Evolutionary conservation across 1,140 invertebrate species (phyloP).

Genomic region (Hesperophylax magnus): DNA sequence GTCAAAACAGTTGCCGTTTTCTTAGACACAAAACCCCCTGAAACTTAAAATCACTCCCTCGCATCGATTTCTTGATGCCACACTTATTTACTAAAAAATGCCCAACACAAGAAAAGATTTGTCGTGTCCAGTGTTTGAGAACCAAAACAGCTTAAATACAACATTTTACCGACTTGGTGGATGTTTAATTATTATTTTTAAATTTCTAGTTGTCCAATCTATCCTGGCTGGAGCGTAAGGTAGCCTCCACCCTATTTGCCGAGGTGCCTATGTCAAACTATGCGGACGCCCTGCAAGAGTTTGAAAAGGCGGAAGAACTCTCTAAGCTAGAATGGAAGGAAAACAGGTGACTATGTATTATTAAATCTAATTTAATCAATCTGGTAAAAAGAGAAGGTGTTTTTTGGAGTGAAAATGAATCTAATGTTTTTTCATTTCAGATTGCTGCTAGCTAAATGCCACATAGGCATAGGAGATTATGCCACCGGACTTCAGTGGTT

Average conservation of each 20-base stretch:
- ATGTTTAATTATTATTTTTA: background rate
- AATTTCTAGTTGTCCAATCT: conserved; percentile 62
- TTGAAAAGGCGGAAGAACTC: conserved; percentile 77
- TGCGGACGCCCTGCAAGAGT: conserved; percentile 78
- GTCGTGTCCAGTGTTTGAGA: too few species aligned
- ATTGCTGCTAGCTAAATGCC: conserved; percentile 80
- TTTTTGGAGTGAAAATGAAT: too few species aligned
- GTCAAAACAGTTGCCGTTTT: too few species aligned
- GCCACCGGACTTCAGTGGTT: conserved; percentile 74
- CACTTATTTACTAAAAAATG: too few species aligned
- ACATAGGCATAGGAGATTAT: conserved; percentile 72
- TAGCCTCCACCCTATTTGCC: conserved; percentile 79
- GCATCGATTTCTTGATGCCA: too few species aligned
- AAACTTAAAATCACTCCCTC: too few species aligned
- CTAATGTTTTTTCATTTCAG: conserved; percentile 35
- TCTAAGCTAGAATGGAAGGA: conserved; percentile 76
- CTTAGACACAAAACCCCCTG: too few species aligned
- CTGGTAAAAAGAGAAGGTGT: too few species aligned
- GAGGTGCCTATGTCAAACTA: conserved; percentile 76
- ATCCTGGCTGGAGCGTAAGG: conserved; percentile 80
- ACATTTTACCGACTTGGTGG: too few species aligned
- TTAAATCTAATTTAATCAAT: too few species aligned
- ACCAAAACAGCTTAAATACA: too few species aligned
- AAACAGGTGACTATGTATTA: conserved; percentile 67
- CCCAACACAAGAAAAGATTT: too few species aligned